Percentiles rank a stretch among this genome's conserved stretches.
Conservation (phyloP, 23 tunicate species). For the Styela clava region DNA sequence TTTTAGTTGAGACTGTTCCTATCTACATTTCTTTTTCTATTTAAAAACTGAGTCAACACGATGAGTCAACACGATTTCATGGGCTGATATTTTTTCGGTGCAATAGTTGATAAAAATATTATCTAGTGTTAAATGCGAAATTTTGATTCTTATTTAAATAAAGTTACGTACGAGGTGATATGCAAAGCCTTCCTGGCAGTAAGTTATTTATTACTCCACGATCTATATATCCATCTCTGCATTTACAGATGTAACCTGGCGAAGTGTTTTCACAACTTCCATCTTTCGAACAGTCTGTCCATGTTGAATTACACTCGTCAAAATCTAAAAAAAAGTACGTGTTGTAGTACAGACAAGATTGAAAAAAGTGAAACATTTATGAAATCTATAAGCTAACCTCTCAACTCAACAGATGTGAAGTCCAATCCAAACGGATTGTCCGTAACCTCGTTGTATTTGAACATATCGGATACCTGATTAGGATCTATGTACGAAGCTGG, state of each 20-base stretch:
- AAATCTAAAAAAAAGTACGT: conserved; percentile 40
- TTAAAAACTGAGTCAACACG: too few species aligned
- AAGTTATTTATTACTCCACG: conserved; percentile 21
- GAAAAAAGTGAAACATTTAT: too few species aligned
- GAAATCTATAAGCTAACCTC: too few species aligned
- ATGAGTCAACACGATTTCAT: too few species aligned
- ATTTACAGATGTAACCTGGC: conserved; percentile 68
- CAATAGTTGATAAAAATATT: too few species aligned
- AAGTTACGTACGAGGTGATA: conserved; percentile 50
- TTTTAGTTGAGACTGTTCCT: too few species aligned
- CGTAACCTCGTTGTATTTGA: conserved; percentile 41
- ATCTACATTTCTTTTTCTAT: too few species aligned
- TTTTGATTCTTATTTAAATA: too few species aligned
- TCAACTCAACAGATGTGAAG: conserved; percentile 42
- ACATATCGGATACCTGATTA: conserved; percentile 42
- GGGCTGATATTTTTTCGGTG: too few species aligned
- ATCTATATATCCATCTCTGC: conserved; percentile 64
- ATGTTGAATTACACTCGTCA: conserved; percentile 70
- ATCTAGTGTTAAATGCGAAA: too few species aligned
- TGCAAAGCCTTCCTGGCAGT: conserved; percentile 67
- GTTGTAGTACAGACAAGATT: background rate
- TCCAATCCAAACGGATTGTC: conserved; percentile 60
- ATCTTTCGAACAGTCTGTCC: conserved; percentile 63
- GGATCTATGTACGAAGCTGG: conserved; percentile 32
- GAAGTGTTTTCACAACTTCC: conserved; percentile 50